These are phyloP conservation scores for Trachymyrmex septentrionalis DNA, from an alignment of 1,140 invertebrate genomes.

Conservation along the genomic window DNA sequence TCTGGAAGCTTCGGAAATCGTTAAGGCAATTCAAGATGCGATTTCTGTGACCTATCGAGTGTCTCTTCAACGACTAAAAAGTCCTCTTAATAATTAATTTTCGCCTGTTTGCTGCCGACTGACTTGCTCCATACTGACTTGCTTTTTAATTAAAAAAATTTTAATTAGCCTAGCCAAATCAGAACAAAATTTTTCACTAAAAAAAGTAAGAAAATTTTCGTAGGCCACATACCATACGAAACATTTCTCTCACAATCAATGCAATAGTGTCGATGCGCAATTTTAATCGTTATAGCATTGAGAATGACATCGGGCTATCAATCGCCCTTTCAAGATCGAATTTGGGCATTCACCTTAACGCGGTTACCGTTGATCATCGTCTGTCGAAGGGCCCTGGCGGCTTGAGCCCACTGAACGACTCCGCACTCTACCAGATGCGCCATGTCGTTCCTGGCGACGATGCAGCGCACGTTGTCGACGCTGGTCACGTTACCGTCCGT, in stretches of 20 bases:
- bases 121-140: no score
- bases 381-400: slow-evolving; percentile 79
- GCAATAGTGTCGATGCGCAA: background rate
- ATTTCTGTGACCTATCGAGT: background rate
- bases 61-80: background rate
- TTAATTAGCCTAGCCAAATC: no score
- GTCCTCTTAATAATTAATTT: background rate
- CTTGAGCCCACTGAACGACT: slow-evolving; percentile 85
- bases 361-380: slow-evolving; percentile 74
- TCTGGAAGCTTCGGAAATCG: background rate
- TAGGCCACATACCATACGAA: no score
- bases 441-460: slow-evolving; percentile 89
- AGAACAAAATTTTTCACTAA: no score
- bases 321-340: background rate
- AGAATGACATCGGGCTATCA: background rate
- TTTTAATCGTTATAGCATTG: background rate
- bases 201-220: no score
- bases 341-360: slow-evolving; percentile 77
- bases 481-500: slow-evolving; percentile 94
- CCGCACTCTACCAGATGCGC: slow-evolving; percentile 82
- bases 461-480: slow-evolving; percentile 91
- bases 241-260: no score
- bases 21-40: background rate
- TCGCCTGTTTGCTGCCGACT: background rate
- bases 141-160: no score